Conservation (phyloP, 2,797 vertebrate genomes). For the Intellagama lesueurii region DNA sequence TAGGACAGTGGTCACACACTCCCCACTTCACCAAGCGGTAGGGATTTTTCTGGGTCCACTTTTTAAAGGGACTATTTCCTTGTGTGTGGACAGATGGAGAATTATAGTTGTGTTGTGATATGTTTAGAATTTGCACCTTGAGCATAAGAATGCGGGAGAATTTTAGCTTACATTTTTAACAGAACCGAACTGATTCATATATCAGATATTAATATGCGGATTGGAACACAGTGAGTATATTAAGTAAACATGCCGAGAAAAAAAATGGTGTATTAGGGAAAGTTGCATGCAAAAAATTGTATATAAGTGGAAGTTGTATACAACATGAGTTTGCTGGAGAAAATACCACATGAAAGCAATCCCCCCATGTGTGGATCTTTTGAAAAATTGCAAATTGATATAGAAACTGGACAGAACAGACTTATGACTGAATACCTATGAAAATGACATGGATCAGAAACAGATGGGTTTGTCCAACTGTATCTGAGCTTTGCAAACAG, state of each 20-base stretch:
- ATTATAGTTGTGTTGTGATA: neutral
- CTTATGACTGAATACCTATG: neutral
- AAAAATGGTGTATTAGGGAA: neutral
- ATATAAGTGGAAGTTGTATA: no score
- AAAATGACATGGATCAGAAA: no score
- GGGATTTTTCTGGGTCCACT: no score
- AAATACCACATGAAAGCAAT: neutral
- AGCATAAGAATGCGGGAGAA: no score
- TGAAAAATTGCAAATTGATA: neutral
- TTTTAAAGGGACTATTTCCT: neutral
- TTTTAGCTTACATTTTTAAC: neutral
- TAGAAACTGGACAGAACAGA: neutral
- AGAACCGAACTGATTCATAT: neutral
- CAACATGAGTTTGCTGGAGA: neutral
- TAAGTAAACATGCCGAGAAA: neutral
- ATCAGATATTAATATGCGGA: neutral
- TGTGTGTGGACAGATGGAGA: neutral
- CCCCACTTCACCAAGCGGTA: neutral
- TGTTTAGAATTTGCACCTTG: neutral
- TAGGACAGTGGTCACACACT: accelerated
- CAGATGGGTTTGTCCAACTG: no score
- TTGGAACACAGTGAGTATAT: neutral
- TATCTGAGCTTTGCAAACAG: no score
- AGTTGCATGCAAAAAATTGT: neutral
- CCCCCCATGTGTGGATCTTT: neutral